phyloP scores from a whole-genome alignment of 2,113 vertebrate genomes.

The Urocynchramus pylzowi region DNA sequence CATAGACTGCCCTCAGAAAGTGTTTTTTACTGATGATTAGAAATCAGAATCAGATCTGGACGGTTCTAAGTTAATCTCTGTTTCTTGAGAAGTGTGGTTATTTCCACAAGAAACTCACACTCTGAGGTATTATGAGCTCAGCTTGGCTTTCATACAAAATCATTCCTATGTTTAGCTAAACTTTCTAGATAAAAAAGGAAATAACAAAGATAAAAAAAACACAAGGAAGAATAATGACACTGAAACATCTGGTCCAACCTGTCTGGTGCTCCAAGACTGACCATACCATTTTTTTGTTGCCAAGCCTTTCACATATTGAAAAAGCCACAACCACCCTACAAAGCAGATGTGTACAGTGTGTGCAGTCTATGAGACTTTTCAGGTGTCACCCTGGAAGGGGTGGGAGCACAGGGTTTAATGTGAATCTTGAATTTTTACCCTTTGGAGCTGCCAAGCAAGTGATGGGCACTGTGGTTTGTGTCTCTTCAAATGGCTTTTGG shows the following conservation, averaged over 20 bases:
- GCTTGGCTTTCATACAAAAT: background rate
- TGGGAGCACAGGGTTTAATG: background rate
- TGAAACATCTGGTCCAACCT: background rate
- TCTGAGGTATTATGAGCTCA: background rate
- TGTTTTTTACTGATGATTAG: background rate
- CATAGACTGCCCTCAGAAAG: background rate
- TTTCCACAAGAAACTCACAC: too few species aligned
- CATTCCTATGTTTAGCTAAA: background rate
- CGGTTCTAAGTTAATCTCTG: background rate
- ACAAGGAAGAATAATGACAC: background rate
- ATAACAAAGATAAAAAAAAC: background rate
- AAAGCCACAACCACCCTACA: background rate
- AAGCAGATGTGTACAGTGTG: background rate
- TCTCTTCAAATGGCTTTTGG: background rate
- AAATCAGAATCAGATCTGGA: background rate
- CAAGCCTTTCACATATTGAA: background rate
- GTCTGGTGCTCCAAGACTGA: background rate
- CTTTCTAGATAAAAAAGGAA: slow-evolving; percentile 7
- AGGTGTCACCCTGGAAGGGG: background rate
- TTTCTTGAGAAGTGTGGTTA: background rate
- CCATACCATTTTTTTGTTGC: background rate
- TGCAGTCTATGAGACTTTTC: background rate
- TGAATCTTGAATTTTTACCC: background rate
- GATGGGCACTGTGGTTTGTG: background rate
- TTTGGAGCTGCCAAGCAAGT: background rate